Percentiles rank a stretch among this genome's conserved stretches.
These are phyloP conservation scores for Enteromius radiatus DNA, from an alignment of 2,797 vertebrate species.

Conservation along the genomic window DNA sequence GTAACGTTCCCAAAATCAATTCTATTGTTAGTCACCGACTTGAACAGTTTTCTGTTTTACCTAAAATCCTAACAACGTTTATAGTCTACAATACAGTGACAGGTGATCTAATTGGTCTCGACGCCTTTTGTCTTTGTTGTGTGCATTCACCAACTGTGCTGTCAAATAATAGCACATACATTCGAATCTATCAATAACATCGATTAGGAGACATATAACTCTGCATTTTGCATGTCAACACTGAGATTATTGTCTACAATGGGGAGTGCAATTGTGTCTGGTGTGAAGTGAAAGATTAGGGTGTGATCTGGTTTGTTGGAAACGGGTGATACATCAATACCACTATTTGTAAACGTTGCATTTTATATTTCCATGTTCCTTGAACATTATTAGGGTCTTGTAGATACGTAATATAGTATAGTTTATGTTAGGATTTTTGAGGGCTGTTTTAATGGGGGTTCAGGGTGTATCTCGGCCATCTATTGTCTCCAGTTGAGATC, in stretches of 20 bases:
- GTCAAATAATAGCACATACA: neutral
- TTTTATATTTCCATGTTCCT: neutral
- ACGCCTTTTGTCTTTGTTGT: conserved; percentile 41
- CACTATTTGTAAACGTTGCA: neutral
- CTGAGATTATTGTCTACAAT: neutral
- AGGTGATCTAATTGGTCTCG: neutral
- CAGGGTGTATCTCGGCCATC: conserved; percentile 37
- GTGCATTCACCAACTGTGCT: neutral
- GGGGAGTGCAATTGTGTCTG: conserved; percentile 4
- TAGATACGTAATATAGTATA: neutral
- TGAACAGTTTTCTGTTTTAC: neutral
- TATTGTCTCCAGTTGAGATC: conserved; percentile 37
- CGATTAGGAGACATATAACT: neutral
- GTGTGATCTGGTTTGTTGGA: conserved; percentile 38
- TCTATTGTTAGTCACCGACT: neutral
- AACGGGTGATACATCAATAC: neutral
- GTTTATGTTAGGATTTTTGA: neutral
- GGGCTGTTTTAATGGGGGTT: neutral
- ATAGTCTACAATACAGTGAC: neutral
- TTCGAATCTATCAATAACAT: neutral
- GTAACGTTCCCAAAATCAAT: neutral
- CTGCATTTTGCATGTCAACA: neutral
- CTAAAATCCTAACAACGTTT: neutral
- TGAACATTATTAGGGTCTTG: neutral
- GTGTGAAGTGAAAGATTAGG: conserved; percentile 4